These are phyloP conservation scores for Gymnogyps californianus DNA, from an alignment of 2,113 vertebrate genomes.

Conservation along the genomic window DNA sequence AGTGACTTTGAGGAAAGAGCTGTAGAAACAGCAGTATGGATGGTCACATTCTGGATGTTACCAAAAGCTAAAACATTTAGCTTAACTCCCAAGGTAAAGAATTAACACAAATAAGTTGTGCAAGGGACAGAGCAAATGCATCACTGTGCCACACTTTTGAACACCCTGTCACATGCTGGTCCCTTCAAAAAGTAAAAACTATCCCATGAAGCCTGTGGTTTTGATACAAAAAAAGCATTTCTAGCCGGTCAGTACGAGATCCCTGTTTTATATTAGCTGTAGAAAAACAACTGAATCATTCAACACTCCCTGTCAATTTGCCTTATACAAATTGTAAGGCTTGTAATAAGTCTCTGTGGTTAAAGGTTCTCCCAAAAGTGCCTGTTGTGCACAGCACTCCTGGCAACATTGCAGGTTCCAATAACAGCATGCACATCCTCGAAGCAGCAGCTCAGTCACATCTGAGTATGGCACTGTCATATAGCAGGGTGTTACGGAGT, in stretches of 20 bases:
- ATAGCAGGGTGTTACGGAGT: not conserved
- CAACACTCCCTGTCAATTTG: not conserved
- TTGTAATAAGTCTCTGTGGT: not conserved
- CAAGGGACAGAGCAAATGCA: not conserved
- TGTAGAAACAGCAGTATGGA: not conserved
- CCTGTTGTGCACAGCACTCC: not conserved
- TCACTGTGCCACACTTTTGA: not conserved
- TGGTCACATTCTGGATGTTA: not conserved
- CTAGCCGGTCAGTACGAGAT: not conserved
- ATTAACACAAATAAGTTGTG: not conserved
- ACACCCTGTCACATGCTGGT: not conserved
- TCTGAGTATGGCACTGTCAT: not conserved
- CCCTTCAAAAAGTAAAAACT: not conserved
- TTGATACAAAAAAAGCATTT: not conserved
- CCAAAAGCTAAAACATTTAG: not conserved
- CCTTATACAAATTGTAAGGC: not conserved
- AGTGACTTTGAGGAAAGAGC: not conserved
- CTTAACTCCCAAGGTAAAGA: not conserved
- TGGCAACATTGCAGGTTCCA: not conserved
- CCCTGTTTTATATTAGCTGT: not conserved
- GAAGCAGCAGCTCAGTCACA: not conserved
- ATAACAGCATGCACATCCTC: not conserved
- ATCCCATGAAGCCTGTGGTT: not conserved
- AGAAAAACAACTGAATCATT: not conserved
- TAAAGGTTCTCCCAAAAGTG: not conserved